Base-by-base conservation (phyloP, 2,888 invertebrate species). In the Cephus nigrinus region DNA sequence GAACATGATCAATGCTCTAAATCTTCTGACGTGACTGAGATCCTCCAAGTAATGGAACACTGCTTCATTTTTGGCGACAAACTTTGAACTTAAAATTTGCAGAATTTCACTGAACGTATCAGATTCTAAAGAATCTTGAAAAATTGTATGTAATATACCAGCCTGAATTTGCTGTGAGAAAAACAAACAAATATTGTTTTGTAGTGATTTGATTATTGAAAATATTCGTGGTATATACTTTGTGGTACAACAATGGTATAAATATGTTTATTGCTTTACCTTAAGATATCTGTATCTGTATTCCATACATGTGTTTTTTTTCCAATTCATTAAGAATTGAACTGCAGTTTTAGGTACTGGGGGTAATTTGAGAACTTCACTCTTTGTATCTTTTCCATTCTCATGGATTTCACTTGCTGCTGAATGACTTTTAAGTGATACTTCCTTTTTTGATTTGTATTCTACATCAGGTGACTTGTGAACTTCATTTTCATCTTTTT, bases 101-200 rank as follows among this genome's bases (percentile, higher is more conserved):
- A 96, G 84, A 76, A 96, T 93, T 69, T 94, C 94, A 9, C 94
- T 94, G 4, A 96, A 92, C 1, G 94, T 92, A 72, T 93, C 92
- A 78, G 93, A 94, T 81, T 96, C 96, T 79, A 96, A 90, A 0
- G 95, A 94, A 84, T 95, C 94, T 86, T 93, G 93, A 89, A 96
- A 95, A 82, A 96, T 93, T 0, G 92, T 89, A 1, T 95, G 94
- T 68, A 96, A 92, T 79, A 92, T 92, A 3, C 89, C 84, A 0
- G 94, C 93, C 4, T 93, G 92, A 84, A 96, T 93, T 88, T 94
- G 92, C 94, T 95, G 91, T 33, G 88, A 88, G 78, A 84, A 79
- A 79, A 79, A 71, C 73, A 55, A 0, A 76, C 9, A 55, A 40
- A 4, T 30, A 34, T 33, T 34, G 31, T 77, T 33, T 23, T 77